These are phyloP conservation scores for Chunga burmeisteri DNA, from an alignment of 2,113 vertebrate species.

Conservation along the genomic window DNA sequence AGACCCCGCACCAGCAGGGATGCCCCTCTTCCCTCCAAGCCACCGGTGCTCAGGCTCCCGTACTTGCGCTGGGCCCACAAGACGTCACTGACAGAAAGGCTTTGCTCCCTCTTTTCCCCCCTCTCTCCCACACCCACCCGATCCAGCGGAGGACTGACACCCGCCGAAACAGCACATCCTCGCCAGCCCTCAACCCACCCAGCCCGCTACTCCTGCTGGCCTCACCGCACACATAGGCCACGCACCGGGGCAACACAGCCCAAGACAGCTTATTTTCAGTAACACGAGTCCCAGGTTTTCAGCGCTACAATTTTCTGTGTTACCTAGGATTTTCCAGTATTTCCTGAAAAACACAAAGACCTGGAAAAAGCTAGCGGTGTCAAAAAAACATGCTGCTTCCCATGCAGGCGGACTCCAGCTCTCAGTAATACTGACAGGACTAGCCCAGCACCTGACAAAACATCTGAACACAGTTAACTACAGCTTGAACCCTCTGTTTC, in stretches of 20 bases:
- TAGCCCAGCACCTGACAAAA: not conserved
- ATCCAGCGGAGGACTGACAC: conserved; percentile 13
- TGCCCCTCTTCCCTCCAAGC: not conserved
- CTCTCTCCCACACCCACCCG: not conserved
- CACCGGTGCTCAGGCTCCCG: not conserved
- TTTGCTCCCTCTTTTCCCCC: not conserved
- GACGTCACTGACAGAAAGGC: conserved; percentile 21
- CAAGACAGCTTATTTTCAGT: not conserved
- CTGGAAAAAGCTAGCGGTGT: not conserved
- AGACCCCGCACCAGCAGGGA: not conserved
- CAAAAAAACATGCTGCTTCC: not conserved
- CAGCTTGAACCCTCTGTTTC: no score
- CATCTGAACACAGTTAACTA: not conserved
- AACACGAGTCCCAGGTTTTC: not conserved
- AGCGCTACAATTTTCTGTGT: not conserved
- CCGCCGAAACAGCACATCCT: not conserved
- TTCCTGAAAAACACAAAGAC: not conserved
- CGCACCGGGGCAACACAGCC: not conserved
- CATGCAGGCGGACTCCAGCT: not conserved
- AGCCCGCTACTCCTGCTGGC: not conserved
- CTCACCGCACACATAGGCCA: rapidly evolving
- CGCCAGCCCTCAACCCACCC: not conserved
- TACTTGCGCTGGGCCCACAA: not conserved
- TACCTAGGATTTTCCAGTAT: not conserved
- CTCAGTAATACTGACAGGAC: not conserved